These are phyloP conservation scores for Pteropus rufus DNA, from an alignment of 2,797 vertebrate genomes.

Conservation along the genomic window DNA sequence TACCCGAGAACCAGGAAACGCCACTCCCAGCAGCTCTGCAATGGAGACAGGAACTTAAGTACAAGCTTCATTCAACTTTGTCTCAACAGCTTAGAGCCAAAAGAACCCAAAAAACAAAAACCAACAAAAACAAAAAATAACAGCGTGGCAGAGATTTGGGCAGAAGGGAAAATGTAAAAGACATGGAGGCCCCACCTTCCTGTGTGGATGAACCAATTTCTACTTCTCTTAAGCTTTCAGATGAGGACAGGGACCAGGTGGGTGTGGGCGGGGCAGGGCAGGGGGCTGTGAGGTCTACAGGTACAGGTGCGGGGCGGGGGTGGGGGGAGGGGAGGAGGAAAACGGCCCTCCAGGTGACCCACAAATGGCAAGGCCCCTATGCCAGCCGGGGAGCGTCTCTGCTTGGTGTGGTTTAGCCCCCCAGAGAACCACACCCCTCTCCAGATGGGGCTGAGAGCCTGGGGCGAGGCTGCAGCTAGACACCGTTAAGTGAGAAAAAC, in stretches of 20 bases:
- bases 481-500: too few species aligned
- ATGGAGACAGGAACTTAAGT: not conserved
- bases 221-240: not conserved
- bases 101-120: too few species aligned
- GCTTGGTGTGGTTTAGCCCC: accelerated
- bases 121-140: too few species aligned
- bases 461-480: not conserved
- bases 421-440: not conserved
- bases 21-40: not conserved
- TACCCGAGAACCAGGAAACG: not conserved
- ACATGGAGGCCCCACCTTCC: not conserved
- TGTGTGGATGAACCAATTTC: not conserved
- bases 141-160: not conserved
- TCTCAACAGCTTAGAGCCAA: accelerated
- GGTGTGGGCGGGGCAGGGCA: not conserved
- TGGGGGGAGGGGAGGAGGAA: not conserved
- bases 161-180: not conserved
- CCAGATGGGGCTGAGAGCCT: accelerated
- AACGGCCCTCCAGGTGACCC: not conserved
- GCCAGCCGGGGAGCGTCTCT: accelerated
- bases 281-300: not conserved
- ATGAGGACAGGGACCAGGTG: not conserved
- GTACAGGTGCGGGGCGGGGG: not conserved
- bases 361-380: not conserved
- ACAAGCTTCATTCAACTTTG: not conserved